Base-by-base conservation (phyloP, 2,888 invertebrate species). In the Spatulosminthurus flaviceps region DNA sequence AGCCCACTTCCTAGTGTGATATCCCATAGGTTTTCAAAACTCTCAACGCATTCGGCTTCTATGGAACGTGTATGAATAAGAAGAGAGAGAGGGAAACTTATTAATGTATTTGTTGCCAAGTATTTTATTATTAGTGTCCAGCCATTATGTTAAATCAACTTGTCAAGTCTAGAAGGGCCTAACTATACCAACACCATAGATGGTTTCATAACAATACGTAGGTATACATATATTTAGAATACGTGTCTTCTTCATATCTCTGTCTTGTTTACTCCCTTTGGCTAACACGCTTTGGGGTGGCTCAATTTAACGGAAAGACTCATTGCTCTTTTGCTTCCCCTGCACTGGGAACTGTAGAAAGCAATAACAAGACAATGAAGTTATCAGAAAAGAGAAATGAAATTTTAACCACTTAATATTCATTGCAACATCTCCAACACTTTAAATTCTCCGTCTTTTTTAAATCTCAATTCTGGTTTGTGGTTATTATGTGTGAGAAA, bases 101-200 rank as follows among this genome's bases (percentile, higher is more conserved):
- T 51, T 51, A 51, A 51, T 51, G 16, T 51, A 13, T n/a, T n/a
- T 22, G 29, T 73, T 71, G 71, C 71, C 19, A 28, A 34, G 28
- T 34, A 29, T 42, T 73, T 73, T 73, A 61, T 61, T 73, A 73
- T 73, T 73, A 73, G 73, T 61, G 60, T 28, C 16, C n/a, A n/a
- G 73, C 29, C 73, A 73, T 73, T 43, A 73, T 73, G 73, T 26
- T 73, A 73, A 73, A 73, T 73, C 73, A 73, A 73, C 60, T 61
- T 72, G 72, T 51, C 61, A 73, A 73, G 24, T 73, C 22, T 73
- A n/a, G n/a, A n/a, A n/a, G n/a, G n/a, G n/a, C 11, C n/a, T n/a
- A n/a, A n/a, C n/a, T n/a, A n/a, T n/a, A n/a, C n/a, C n/a, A n/a
- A n/a, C n/a, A n/a, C n/a, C n/a, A n/a, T n/a, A n/a, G n/a, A n/a